A percentile compares a stretch with the other conserved stretches of the same genome.
Conservation (phyloP, 1,140 invertebrate genomes). For the Diprion similis region DNA sequence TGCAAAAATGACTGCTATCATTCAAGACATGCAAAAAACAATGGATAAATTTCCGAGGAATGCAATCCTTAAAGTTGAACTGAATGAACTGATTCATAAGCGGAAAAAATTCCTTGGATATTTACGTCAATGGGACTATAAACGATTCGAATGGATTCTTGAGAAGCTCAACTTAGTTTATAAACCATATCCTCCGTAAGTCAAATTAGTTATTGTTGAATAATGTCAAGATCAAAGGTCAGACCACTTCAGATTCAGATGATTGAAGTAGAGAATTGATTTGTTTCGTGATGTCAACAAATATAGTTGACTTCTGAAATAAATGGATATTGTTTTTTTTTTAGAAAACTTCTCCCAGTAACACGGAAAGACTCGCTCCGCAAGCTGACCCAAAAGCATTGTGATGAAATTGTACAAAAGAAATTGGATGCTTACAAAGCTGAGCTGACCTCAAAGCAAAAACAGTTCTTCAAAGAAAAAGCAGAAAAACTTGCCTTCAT, state of each 20-base stretch:
- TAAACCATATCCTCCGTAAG: conserved; percentile 69
- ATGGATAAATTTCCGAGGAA: conserved; percentile 62
- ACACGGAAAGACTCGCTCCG: conserved; percentile 72
- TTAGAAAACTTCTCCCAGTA: conserved; percentile 60
- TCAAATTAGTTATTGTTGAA: conserved; percentile 17
- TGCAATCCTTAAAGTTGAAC: conserved; percentile 59
- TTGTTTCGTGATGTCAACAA: too few species aligned
- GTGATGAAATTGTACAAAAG: conserved; percentile 68
- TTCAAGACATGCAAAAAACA: conserved; percentile 64
- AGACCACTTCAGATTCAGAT: too few species aligned
- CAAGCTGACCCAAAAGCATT: conserved; percentile 71
- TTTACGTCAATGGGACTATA: conserved; percentile 78
- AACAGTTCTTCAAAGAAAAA: conserved; percentile 70
- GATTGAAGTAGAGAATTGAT: too few species aligned
- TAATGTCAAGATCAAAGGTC: background rate
- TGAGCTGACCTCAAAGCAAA: conserved; percentile 71
- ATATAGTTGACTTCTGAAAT: too few species aligned
- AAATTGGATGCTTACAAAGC: conserved; percentile 70
- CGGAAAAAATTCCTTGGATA: conserved; percentile 75
- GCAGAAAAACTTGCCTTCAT: conserved; percentile 69
- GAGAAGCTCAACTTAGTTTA: conserved; percentile 81
- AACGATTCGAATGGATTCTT: conserved; percentile 86
- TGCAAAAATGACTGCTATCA: conserved; percentile 63
- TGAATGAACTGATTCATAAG: conserved; percentile 78
- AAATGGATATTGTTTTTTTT: conserved; percentile 26